Conservation (phyloP, 2,797 vertebrate genomes). For the Parauchenoglanis ngamensis region DNA sequence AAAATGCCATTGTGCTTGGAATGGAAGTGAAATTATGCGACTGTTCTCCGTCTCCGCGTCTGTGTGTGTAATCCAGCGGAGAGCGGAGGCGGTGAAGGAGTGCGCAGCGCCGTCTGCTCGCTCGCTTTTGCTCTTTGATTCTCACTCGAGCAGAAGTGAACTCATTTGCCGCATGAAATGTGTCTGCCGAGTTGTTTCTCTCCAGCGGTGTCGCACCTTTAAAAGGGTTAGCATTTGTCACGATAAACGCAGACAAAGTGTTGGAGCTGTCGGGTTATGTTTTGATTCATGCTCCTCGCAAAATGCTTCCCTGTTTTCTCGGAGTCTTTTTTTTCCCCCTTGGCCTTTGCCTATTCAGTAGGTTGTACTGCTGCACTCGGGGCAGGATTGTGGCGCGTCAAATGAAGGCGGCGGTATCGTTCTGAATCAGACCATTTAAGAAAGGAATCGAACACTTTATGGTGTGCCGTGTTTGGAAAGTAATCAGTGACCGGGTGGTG, state of each 20-base stretch:
- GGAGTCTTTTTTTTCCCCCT: not conserved
- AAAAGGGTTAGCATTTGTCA: constrained; percentile 28
- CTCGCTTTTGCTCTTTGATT: constrained; percentile 54
- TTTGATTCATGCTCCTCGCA: constrained; percentile 2
- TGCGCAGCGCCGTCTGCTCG: constrained; percentile 7
- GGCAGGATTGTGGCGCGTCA: not conserved
- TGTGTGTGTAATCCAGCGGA: constrained; percentile 10
- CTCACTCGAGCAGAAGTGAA: constrained; percentile 54
- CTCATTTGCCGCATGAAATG: constrained; percentile 59
- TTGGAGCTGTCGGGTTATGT: constrained; percentile 9
- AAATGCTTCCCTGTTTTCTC: not conserved
- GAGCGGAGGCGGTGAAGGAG: constrained; percentile 11
- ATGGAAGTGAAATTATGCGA: constrained; percentile 19
- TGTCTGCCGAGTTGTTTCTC: constrained; percentile 28
- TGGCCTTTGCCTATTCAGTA: not conserved
- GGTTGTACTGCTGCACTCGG: not conserved
- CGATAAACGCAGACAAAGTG: constrained; percentile 21
- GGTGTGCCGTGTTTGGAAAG: not conserved
- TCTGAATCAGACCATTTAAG: not conserved
- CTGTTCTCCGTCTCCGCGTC: constrained; percentile 5
- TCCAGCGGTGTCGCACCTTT: constrained; percentile 36
- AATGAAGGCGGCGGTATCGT: not conserved
- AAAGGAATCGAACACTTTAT: not conserved
- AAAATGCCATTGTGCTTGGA: not conserved
- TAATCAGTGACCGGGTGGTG: not conserved